These are phyloP conservation scores for Habrosyne pyritoides DNA, from an alignment of 2,888 invertebrate genomes.

Conservation along the genomic window DNA sequence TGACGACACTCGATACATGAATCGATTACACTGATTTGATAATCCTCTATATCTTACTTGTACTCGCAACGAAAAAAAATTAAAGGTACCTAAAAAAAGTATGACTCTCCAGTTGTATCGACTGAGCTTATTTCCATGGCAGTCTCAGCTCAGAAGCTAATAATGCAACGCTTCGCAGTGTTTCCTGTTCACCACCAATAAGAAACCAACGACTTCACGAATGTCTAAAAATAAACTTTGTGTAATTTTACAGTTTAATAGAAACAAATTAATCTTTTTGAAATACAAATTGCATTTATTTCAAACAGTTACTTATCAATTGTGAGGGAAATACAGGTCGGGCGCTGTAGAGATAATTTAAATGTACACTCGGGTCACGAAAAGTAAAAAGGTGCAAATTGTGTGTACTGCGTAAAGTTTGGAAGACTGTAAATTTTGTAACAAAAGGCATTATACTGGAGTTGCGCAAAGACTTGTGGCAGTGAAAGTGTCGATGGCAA, in stretches of 20 bases:
- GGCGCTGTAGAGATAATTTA: not conserved
- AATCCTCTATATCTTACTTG: not conserved
- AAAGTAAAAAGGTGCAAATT: not conserved
- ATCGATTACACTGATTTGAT: slow-evolving; percentile 25
- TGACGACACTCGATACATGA: slow-evolving; percentile 23
- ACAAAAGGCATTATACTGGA: slow-evolving; percentile 44
- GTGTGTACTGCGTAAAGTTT: not conserved
- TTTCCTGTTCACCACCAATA: not conserved
- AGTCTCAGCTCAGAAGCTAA: too few species aligned
- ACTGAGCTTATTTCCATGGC: not conserved
- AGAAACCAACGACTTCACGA: not conserved
- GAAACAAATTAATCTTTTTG: not conserved
- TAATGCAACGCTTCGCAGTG: not conserved
- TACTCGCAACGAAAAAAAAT: too few species aligned
- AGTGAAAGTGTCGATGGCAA: slow-evolving; percentile 53
- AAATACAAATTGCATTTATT: not conserved
- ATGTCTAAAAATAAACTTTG: not conserved
- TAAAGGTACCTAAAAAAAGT: too few species aligned
- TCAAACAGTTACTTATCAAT: not conserved
- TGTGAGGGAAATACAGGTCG: not conserved
- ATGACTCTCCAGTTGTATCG: not conserved
- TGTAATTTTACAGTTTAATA: not conserved
- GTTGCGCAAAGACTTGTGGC: slow-evolving; percentile 48
- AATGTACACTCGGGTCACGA: not conserved
- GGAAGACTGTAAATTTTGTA: slow-evolving; percentile 28